Evolutionary conservation across 2,888 invertebrate genomes (phyloP).

Genomic region (Stenodera caucasica): DNA sequence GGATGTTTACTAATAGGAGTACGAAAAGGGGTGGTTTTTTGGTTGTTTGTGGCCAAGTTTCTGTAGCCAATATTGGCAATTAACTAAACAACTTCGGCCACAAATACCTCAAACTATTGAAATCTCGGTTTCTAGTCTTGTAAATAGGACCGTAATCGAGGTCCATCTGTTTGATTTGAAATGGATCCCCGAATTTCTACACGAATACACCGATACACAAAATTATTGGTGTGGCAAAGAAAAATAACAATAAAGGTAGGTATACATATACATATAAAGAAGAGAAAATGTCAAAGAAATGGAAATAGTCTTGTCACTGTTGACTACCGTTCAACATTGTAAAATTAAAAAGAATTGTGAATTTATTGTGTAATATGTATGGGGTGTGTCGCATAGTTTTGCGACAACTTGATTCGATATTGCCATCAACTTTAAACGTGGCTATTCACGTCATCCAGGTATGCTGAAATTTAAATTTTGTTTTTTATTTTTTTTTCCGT

Average conservation of each 20-base stretch:
- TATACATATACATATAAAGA: too few relatives aligned
- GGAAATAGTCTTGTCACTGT: constrained; percentile 16
- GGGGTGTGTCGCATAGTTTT: neutral
- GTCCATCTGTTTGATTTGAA: constrained; percentile 36
- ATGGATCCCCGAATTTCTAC: constrained; percentile 28
- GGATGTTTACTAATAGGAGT: too few relatives aligned
- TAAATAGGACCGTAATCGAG: constrained; percentile 20
- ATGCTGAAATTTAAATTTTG: neutral
- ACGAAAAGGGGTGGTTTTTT: neutral
- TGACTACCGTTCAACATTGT: constrained; percentile 9
- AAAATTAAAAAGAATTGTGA: constrained; percentile 19
- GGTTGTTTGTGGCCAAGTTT: constrained; percentile 7
- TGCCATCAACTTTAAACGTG: neutral
- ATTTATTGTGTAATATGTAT: constrained; percentile 14
- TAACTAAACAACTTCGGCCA: constrained; percentile 26
- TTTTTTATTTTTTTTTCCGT: neutral
- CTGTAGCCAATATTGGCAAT: constrained; percentile 21
- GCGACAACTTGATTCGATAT: constrained; percentile 5
- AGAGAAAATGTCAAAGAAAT: constrained; percentile 5
- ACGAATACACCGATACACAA: neutral
- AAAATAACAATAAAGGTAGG: neutral
- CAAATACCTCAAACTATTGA: constrained; percentile 23
- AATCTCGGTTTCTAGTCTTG: neutral
- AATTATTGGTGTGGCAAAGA: neutral
- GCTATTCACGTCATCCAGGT: neutral